A percentile compares a stretch with the other conserved stretches of the same genome.
These are phyloP conservation scores for Sebastes oblongus DNA, from an alignment of 2,797 vertebrate genomes.

Conservation along the genomic window DNA sequence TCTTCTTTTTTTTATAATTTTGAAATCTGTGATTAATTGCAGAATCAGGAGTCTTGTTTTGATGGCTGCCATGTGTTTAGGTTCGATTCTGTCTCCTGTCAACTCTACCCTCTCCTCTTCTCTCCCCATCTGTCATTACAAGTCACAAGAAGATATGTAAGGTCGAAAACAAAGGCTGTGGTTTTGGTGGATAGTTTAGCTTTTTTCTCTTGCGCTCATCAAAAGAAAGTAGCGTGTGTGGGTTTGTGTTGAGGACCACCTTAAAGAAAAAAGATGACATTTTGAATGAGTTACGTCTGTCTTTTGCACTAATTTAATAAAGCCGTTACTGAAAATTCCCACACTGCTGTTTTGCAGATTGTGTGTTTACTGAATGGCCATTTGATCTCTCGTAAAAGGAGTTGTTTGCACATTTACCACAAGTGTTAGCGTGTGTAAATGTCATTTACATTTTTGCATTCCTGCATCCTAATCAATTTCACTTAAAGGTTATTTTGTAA, in stretches of 20 bases:
- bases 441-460: background rate
- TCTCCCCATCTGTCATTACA: slow-evolving; percentile 50
- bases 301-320: slow-evolving; percentile 93
- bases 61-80: slow-evolving; percentile 67
- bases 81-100: slow-evolving; percentile 61
- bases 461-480: background rate
- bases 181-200: slow-evolving; percentile 73
- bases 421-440: background rate
- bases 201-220: slow-evolving; percentile 70
- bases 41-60: slow-evolving; percentile 71
- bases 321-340: slow-evolving; percentile 86
- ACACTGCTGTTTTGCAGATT: slow-evolving; percentile 50
- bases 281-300: slow-evolving; percentile 87
- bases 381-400: background rate
- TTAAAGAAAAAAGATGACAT: slow-evolving; percentile 81
- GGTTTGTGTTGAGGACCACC: slow-evolving; percentile 75
- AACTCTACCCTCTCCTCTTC: slow-evolving; percentile 43
- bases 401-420: background rate
- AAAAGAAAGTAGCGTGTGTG: slow-evolving; percentile 68
- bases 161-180: slow-evolving; percentile 68
- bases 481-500: background rate
- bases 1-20: slow-evolving; percentile 34
- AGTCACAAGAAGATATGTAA: slow-evolving; percentile 63
- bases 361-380: slow-evolving; percentile 20
- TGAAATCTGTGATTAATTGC: slow-evolving; percentile 60